Conservation (phyloP, 92 coral and sea anemone species). For the Nematostella vectensis region DNA sequence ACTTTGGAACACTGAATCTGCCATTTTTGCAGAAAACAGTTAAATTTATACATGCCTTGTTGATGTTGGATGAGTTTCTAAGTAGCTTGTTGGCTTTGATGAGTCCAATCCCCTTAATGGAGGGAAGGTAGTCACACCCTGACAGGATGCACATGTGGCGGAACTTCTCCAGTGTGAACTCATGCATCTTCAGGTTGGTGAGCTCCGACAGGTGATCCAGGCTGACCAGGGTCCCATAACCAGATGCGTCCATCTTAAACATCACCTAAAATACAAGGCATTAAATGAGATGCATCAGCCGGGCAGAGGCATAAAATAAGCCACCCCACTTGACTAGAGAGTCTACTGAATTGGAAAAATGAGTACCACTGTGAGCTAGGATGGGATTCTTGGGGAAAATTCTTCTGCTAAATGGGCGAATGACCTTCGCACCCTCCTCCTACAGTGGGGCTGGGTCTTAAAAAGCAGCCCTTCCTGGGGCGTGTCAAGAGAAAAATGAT, state of each 20-base stretch:
- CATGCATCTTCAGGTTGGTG: conserved; percentile 68
- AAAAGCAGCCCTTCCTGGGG: too few species aligned
- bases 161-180: conserved; percentile 86
- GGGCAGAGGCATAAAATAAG: not conserved
- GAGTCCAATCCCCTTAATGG: conserved; percentile 90
- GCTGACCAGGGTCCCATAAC: conserved; percentile 63
- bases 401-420: too few species aligned
- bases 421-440: too few species aligned
- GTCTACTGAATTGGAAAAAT: too few species aligned
- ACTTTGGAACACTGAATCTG: too few species aligned
- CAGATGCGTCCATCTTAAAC: conserved; percentile 94
- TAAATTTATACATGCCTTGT: conserved; percentile 75
- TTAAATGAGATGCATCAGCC: too few species aligned
- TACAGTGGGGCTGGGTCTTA: too few species aligned
- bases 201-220: conserved; percentile 75
- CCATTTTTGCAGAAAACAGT: too few species aligned
- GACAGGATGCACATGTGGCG: conserved; percentile 95
- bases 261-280: conserved; percentile 51
- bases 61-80: conserved; percentile 60
- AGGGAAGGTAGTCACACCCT: conserved; percentile 94
- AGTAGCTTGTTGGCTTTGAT: conserved; percentile 79
- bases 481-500: too few species aligned
- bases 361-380: too few species aligned
- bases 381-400: too few species aligned
- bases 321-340: too few species aligned